Percentiles rank a stretch among this genome's conserved stretches.
Evolutionary conservation across 2,113 vertebrate genomes (phyloP).

Genomic region (Aegithalos caudatus): DNA sequence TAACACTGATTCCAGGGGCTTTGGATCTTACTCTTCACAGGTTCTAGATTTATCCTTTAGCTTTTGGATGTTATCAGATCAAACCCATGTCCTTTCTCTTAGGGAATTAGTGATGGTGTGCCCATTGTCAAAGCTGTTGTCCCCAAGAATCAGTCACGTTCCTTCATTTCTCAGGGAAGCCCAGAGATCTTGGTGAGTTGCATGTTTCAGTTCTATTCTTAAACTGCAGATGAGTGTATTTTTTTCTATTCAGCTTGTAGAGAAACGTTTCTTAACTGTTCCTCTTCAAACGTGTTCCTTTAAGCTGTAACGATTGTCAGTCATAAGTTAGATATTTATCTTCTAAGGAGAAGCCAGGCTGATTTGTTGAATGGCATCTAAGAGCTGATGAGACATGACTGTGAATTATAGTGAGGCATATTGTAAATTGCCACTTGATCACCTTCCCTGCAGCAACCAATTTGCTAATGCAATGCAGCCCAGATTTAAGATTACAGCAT

Average conservation of each 20-base stretch:
- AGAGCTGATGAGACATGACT: neutral
- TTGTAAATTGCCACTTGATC: neutral
- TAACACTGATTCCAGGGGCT: neutral
- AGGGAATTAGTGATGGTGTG: conserved; percentile 94
- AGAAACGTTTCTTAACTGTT: neutral
- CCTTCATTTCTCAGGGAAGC: conserved; percentile 97
- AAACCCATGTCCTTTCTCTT: conserved; percentile 22
- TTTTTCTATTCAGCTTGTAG: neutral
- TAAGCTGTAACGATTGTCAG: neutral
- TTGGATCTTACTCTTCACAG: neutral
- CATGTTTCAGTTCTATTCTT: neutral
- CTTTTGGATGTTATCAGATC: neutral
- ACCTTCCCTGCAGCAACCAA: neutral
- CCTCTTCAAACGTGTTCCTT: neutral
- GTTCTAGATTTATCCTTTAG: neutral
- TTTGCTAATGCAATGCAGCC: neutral
- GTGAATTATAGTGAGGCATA: neutral
- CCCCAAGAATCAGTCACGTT: conserved; percentile 92
- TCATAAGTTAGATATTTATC: neutral
- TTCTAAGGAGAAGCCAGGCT: neutral
- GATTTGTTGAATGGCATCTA: neutral
- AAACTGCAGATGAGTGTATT: neutral
- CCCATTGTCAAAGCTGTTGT: conserved; percentile 90
- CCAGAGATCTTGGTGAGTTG: conserved; percentile 92
- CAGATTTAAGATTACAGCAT: neutral